Evolutionary conservation across 2,113 vertebrate genomes (phyloP).

Genomic region (Andinoacara biseriatus): DNA sequence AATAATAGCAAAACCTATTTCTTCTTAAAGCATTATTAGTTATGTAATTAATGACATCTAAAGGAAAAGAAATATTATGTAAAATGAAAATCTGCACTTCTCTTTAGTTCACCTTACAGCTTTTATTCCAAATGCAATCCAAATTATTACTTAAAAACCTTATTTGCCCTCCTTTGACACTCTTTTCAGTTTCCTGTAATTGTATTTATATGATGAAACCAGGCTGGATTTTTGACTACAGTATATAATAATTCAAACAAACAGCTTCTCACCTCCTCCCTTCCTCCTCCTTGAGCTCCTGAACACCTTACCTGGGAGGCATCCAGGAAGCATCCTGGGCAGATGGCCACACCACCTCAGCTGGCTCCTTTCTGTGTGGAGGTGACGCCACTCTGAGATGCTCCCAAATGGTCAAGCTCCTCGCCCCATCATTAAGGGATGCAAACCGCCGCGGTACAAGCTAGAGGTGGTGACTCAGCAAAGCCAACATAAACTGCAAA

Average conservation of each 20-base stretch:
- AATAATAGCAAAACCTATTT: background rate
- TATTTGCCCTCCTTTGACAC: too few species aligned
- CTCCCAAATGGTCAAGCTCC: rapidly evolving
- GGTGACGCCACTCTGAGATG: too few species aligned
- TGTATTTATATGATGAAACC: rapidly evolving
- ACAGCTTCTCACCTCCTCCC: background rate
- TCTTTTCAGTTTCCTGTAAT: background rate
- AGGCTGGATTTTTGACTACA: background rate
- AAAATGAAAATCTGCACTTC: too few species aligned
- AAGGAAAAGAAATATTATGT: too few species aligned
- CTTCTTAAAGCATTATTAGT: background rate
- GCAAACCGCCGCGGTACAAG: background rate
- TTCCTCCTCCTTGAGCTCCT: too few species aligned
- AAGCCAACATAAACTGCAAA: background rate
- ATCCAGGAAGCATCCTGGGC: background rate
- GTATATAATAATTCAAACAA: background rate
- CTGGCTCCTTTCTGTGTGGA: background rate
- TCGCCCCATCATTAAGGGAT: too few species aligned
- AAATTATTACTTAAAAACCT: too few species aligned
- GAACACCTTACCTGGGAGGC: background rate
- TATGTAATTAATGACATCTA: too few species aligned
- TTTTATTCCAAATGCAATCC: too few species aligned
- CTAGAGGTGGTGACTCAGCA: rapidly evolving
- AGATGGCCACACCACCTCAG: background rate
- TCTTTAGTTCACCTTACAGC: too few species aligned